These are phyloP conservation scores for Chaetorhynchus papuensis DNA, from an alignment of 2,113 vertebrate genomes.

Conservation along the genomic window DNA sequence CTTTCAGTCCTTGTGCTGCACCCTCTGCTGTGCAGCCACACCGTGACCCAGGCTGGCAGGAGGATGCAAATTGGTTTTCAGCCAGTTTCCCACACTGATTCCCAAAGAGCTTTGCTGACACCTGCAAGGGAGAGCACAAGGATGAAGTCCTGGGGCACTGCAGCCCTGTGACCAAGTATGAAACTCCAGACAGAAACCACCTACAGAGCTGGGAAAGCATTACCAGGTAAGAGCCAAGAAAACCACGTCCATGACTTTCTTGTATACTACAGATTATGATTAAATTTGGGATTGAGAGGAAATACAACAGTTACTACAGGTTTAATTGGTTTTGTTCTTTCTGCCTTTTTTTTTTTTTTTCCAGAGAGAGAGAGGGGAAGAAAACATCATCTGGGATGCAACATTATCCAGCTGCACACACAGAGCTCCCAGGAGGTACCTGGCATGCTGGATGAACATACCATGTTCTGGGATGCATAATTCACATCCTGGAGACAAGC, in stretches of 20 bases:
- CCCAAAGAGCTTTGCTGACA: not conserved
- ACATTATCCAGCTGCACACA: not conserved
- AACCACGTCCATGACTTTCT: rapidly evolving
- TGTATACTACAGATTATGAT: not conserved
- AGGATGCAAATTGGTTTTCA: not conserved
- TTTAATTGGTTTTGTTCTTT: not conserved
- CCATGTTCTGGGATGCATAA: not conserved
- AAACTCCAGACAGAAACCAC: not conserved
- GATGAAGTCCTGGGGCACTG: not conserved
- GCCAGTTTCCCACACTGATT: slow-evolving; percentile 7
- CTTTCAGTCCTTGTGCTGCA: not conserved
- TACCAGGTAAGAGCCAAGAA: not conserved
- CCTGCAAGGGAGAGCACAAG: not conserved
- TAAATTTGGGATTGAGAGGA: not conserved
- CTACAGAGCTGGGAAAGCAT: not conserved
- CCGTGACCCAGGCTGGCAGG: not conserved
- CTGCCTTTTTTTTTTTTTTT: rapidly evolving
- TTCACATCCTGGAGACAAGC: not conserved
- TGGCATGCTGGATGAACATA: not conserved
- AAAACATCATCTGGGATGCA: not conserved
- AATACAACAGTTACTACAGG: not conserved
- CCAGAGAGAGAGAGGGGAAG: not conserved
- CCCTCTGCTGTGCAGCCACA: not conserved
- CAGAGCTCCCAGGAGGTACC: not conserved
- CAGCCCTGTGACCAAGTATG: not conserved